Conservation (phyloP, 1,140 invertebrate genomes). For the Aphidius ervi region DNA sequence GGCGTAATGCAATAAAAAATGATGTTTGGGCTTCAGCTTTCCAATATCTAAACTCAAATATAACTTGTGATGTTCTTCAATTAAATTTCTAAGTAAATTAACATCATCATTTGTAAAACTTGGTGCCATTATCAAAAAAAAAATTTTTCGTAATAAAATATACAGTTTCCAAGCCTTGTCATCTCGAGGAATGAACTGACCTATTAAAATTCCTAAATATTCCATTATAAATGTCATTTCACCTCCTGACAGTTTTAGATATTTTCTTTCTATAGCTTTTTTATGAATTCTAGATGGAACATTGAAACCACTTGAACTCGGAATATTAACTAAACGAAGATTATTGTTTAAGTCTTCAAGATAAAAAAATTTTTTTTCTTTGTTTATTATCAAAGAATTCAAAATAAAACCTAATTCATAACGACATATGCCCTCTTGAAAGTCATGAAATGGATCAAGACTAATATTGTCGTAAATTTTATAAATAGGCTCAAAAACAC, state of each 20-base stretch:
- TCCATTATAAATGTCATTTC: slow-evolving; percentile 20
- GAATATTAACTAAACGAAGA: slow-evolving; percentile 4
- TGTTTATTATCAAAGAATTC: too few species aligned
- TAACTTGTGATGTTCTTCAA: slow-evolving; percentile 21
- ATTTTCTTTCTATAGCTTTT: slow-evolving; percentile 16
- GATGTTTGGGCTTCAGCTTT: too few species aligned
- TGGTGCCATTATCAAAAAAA: slow-evolving; percentile 14
- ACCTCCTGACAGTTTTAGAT: slow-evolving; percentile 14
- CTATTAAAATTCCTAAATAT: slow-evolving; percentile 19
- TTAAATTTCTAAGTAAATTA: slow-evolving; percentile 9
- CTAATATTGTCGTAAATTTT: too few species aligned
- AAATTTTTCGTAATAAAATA: slow-evolving; percentile 16
- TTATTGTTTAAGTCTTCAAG: slow-evolving; percentile 7
- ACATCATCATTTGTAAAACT: slow-evolving; percentile 4
- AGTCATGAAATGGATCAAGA: too few species aligned
- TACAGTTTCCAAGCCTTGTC: slow-evolving; percentile 15
- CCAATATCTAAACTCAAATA: slow-evolving; percentile 5
- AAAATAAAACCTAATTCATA: too few species aligned
- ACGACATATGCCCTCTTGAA: too few species aligned
- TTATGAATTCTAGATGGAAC: slow-evolving; percentile 14
- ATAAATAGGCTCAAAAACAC: too few species aligned
- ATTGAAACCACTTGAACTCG: slow-evolving; percentile 13
- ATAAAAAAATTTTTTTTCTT: background rate
- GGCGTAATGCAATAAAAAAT: too few species aligned
- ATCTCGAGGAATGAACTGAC: slow-evolving; percentile 16